Percentiles rank a stretch among this genome's conserved stretches.
Evolutionary conservation across 2,888 invertebrate genomes (phyloP).

Genomic region (Timema cristinae): DNA sequence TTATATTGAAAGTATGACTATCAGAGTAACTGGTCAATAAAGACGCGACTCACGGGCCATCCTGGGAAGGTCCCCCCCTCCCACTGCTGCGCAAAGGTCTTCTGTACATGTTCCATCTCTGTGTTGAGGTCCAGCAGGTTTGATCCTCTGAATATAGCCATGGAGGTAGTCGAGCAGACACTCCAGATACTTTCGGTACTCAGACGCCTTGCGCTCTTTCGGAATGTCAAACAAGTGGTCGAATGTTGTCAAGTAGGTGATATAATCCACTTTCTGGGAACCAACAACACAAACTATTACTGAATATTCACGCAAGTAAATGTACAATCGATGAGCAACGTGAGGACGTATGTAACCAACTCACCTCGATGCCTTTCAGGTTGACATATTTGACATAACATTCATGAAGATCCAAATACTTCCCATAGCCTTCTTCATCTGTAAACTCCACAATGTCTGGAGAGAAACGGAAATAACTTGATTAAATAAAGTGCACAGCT

Average conservation of each 20-base stretch:
- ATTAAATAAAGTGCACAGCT: no score
- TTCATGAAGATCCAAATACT: constrained; percentile 94
- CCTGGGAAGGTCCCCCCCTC: constrained; percentile 85
- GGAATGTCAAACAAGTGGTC: constrained; percentile 96
- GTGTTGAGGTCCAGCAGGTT: constrained; percentile 81
- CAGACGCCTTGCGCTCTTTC: constrained; percentile 82
- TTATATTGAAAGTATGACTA: no score
- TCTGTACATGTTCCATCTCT: constrained; percentile 72
- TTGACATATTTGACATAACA: constrained; percentile 96
- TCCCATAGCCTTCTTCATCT: constrained; percentile 99
- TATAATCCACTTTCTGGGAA: constrained; percentile 83
- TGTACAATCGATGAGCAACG: not conserved
- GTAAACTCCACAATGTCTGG: constrained; percentile 88
- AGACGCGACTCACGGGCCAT: constrained; percentile 67
- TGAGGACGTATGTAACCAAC: constrained; percentile 22
- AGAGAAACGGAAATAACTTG: constrained; percentile 31
- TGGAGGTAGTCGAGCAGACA: constrained; percentile 80
- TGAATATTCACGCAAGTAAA: not conserved
- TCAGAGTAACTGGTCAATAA: no score
- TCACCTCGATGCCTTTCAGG: constrained; percentile 89
- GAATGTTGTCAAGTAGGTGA: constrained; percentile 87
- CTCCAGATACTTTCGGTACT: constrained; percentile 80
- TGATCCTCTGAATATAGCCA: constrained; percentile 76
- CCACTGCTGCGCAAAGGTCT: constrained; percentile 85
- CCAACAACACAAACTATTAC: not conserved